phyloP scores from a whole-genome alignment of 2,888 invertebrate genomes.

The Palloptera scutellata region DNA sequence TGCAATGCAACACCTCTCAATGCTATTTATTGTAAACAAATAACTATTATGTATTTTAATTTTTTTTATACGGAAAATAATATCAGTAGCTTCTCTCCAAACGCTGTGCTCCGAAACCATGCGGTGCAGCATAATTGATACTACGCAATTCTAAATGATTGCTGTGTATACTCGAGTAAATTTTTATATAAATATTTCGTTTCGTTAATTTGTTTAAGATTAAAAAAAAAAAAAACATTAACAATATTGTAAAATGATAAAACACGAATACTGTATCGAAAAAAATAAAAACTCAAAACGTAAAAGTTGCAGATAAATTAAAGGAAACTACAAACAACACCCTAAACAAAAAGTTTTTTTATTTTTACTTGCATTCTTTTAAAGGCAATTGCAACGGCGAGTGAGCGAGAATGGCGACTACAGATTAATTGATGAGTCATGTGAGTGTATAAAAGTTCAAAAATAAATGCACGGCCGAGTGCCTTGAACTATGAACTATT shows the following conservation, averaged over 20 bases:
- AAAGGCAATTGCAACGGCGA: not conserved
- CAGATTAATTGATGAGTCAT: not conserved
- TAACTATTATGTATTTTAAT: slow-evolving; percentile 34
- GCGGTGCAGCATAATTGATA: not conserved
- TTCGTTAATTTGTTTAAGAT: slow-evolving; percentile 31
- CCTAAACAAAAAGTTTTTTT: slow-evolving; percentile 12
- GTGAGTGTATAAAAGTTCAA: slow-evolving; percentile 6
- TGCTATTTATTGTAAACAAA: slow-evolving; percentile 32
- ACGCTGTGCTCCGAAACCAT: not conserved
- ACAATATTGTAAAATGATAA: slow-evolving; percentile 17
- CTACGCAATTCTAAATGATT: not conserved
- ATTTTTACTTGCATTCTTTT: slow-evolving; percentile 15
- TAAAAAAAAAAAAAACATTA: slow-evolving; percentile 18
- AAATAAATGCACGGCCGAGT: not conserved
- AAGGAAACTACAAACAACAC: slow-evolving; percentile 28
- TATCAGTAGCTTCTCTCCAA: slow-evolving; percentile 20
- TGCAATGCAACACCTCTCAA: slow-evolving; percentile 12
- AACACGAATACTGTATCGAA: slow-evolving; percentile 18
- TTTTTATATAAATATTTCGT: slow-evolving; percentile 26
- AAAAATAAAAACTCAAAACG: slow-evolving; percentile 17
- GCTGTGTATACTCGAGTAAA: slow-evolving; percentile 30
- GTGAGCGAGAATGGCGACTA: no score
- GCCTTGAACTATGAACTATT: slow-evolving; percentile 24
- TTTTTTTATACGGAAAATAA: slow-evolving; percentile 28
- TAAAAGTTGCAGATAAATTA: slow-evolving; percentile 31